phyloP scores from a whole-genome alignment of 2,113 vertebrate species.

The Dolichotis patagonum region DNA sequence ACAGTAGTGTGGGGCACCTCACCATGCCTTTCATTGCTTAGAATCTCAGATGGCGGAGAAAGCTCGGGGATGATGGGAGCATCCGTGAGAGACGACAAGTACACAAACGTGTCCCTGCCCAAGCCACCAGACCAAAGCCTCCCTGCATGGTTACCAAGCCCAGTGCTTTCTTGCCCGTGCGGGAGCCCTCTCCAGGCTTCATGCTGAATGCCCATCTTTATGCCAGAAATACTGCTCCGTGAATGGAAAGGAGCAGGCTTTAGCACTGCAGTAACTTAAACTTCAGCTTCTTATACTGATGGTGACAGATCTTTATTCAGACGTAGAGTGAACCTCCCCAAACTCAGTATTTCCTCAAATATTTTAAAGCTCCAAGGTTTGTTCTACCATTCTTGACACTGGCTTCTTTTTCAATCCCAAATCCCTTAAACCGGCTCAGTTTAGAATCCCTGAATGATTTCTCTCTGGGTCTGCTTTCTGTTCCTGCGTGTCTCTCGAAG shows the following conservation, averaged over 20 bases:
- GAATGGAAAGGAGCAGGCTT: not conserved
- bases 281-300: not conserved
- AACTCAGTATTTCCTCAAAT: not conserved
- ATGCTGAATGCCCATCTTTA: not conserved
- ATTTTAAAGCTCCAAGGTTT: not conserved
- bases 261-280: not conserved
- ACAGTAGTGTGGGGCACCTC: constrained; percentile 42
- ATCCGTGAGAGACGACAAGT: not conserved
- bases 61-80: not conserved
- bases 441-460: not conserved
- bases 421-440: not conserved
- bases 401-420: constrained; percentile 2
- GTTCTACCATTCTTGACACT: not conserved
- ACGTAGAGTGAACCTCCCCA: not conserved
- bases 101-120: not conserved
- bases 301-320: not conserved
- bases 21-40: constrained; percentile 32
- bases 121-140: not conserved
- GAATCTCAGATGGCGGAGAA: constrained; percentile 33
- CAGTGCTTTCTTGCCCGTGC: not conserved
- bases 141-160: not conserved
- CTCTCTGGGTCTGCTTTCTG: not conserved
- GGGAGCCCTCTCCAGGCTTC: not conserved
- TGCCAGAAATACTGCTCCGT: not conserved
- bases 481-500: not conserved